Percentiles rank a stretch among this genome's conserved stretches.
Conservation (phyloP, 2,888 invertebrate genomes). For the Zele albiditarsus region DNA sequence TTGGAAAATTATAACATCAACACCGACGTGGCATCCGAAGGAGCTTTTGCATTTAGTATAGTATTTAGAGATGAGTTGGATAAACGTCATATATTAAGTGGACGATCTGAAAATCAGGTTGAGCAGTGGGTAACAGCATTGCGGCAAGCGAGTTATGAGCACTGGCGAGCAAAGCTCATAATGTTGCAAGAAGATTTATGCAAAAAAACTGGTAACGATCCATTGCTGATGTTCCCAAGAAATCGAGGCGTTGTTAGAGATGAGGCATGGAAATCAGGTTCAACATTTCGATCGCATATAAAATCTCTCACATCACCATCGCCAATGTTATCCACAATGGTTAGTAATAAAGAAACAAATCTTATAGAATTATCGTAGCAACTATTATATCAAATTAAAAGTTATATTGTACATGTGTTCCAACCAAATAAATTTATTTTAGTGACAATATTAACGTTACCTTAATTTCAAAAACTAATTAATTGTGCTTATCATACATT, state of each 20-base stretch:
- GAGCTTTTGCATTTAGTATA: slow-evolving; percentile 84
- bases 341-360: slow-evolving; percentile 32
- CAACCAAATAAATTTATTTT: slow-evolving; percentile 37
- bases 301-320: slow-evolving; percentile 49
- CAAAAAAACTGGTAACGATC: slow-evolving; percentile 81
- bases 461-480: slow-evolving; percentile 18
- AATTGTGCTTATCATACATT: slow-evolving; percentile 27
- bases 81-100: slow-evolving; percentile 82
- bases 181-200: slow-evolving; percentile 80
- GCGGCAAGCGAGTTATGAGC: slow-evolving; percentile 82
- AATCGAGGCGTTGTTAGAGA: slow-evolving; percentile 75
- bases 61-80: slow-evolving; percentile 80
- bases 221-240: slow-evolving; percentile 77
- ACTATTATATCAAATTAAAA: slow-evolving; percentile 16
- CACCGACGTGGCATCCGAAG: slow-evolving; percentile 79
- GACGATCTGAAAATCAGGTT: slow-evolving; percentile 81
- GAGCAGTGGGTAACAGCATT: slow-evolving; percentile 82
- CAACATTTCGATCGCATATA: slow-evolving; percentile 67
- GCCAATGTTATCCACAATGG: neutral
- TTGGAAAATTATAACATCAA: slow-evolving; percentile 83
- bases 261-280: slow-evolving; percentile 63
- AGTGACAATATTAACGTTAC: slow-evolving; percentile 13
- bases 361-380: slow-evolving; percentile 37
- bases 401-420: neutral
- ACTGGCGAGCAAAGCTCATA: slow-evolving; percentile 78